Evolutionary conservation across 2,888 invertebrate genomes (phyloP), one percentile per base, ranked within the genome.

Genomic region (Latrodectus elegans): DNA sequence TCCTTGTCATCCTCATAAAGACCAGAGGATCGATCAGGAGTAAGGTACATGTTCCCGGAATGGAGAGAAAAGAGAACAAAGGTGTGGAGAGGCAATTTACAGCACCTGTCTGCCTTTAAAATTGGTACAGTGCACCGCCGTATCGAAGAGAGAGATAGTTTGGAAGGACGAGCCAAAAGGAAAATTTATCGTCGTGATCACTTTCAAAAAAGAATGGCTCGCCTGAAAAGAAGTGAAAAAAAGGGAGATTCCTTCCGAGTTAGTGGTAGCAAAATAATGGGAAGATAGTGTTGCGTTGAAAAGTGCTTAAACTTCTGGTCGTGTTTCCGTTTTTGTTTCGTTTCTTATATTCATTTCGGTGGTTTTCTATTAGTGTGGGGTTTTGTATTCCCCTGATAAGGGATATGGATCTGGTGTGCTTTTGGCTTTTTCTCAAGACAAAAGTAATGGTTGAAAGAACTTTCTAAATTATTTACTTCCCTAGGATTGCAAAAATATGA

Each of bases 121-220:
- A 81, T 81, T 73, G 81, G 81, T 81, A 74, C 49, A 81, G 73
- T 67, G 73, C 53, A 81, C 81, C 73, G 17, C 78, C 49, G 38
- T 78, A 70, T 70, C 38, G 70, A 70, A 38, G 11, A 38, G n/a
- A n/a, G 11, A 26, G 78, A 68, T 70, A 78, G 70, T 78, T 70
- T 55, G 52, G 51, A 22, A 26, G 55, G 60, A 65, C 80, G 52
- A 67, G 73, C 71, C 73, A 72, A 81, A 81, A 65, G 38, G 80
- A 81, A 81, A 81, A 81, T 81, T 81, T 81, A 81, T 81, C 72
- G 80, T 52, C 73, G 71, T 81, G 80, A 81, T 81, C 80, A 73
- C 72, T 81, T 73, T 72, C 52, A 73, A 51, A 73, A 64, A 81
- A 73, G 80, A 81, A 81, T 55, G 60, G 49, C 60, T 55, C 15